Conservation (phyloP, 1,140 invertebrate genomes). For the Oncopodura yosiiana region DNA sequence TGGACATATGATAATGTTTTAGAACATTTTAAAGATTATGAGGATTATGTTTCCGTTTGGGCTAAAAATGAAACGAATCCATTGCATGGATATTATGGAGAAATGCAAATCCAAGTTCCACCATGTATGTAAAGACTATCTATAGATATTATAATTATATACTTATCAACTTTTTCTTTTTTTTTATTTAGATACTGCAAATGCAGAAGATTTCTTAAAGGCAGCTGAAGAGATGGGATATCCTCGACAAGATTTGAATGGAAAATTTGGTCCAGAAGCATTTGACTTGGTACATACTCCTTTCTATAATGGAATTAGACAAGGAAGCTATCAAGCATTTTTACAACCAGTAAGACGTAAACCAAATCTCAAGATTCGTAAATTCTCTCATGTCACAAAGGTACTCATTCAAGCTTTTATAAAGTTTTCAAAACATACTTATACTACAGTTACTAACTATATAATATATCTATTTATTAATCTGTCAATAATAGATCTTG, state of each 20-base stretch:
- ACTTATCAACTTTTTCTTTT: too few species aligned
- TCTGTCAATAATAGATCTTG: too few species aligned
- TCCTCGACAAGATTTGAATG: constrained; percentile 21
- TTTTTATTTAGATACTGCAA: constrained; percentile 20
- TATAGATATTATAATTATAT: too few species aligned
- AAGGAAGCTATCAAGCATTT: constrained; percentile 15
- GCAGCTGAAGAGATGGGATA: constrained; percentile 26
- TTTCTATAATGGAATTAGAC: constrained; percentile 13
- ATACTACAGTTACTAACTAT: too few species aligned
- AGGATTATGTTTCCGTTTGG: constrained; percentile 38
- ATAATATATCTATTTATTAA: too few species aligned
- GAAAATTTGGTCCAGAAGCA: constrained; percentile 3
- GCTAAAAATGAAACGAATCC: neutral
- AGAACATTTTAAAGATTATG: constrained; percentile 75
- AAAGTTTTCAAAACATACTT: too few species aligned
- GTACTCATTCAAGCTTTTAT: too few species aligned
- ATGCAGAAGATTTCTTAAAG: constrained; percentile 10
- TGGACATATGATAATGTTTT: constrained; percentile 60
- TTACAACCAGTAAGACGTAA: constrained; percentile 17
- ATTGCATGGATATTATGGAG: neutral
- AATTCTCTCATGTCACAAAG: constrained; percentile 27
- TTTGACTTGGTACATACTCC: constrained; percentile 18
- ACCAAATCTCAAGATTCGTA: constrained; percentile 16
- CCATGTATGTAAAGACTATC: neutral
- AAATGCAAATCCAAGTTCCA: constrained; percentile 3